Conservation (phyloP, 2,888 invertebrate species). For the Colostygia pectinataria region DNA sequence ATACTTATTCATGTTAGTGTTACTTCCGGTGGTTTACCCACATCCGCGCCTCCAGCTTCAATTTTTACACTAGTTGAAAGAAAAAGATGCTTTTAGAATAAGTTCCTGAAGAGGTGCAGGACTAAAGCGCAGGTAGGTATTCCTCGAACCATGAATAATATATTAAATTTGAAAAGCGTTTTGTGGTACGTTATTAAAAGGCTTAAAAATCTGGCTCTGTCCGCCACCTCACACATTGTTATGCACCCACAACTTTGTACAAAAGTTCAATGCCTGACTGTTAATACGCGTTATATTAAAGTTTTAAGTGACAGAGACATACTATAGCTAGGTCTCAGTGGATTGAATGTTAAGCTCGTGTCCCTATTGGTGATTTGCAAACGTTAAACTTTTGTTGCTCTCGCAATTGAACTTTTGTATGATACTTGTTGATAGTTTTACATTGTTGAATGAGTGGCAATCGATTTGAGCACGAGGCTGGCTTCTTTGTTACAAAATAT, state of each 20-base stretch:
- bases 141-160: neutral
- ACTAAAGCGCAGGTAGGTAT: constrained; percentile 32
- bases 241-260: constrained; percentile 69
- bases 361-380: neutral
- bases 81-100: constrained; percentile 49
- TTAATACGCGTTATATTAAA: constrained; percentile 26
- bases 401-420: constrained; percentile 68
- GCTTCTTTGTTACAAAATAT: constrained; percentile 48
- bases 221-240: constrained; percentile 42
- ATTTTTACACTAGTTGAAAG: constrained; percentile 63
- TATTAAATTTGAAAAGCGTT: constrained; percentile 2
- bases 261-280: constrained; percentile 67
- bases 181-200: neutral
- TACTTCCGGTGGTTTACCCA: constrained; percentile 52
- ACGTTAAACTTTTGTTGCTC: constrained; percentile 19
- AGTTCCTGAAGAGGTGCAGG: constrained; percentile 38
- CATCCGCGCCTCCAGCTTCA: constrained; percentile 56
- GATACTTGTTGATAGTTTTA: constrained; percentile 30
- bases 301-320: neutral
- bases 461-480: constrained; percentile 50
- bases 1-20: constrained; percentile 61
- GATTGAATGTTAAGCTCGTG: neutral
- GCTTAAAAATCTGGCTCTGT: constrained; percentile 20
- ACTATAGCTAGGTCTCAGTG: neutral
- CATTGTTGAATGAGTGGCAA: constrained; percentile 56